Conservation (phyloP, 2,888 invertebrate genomes). For the Macrosiphum euphorbiae region DNA sequence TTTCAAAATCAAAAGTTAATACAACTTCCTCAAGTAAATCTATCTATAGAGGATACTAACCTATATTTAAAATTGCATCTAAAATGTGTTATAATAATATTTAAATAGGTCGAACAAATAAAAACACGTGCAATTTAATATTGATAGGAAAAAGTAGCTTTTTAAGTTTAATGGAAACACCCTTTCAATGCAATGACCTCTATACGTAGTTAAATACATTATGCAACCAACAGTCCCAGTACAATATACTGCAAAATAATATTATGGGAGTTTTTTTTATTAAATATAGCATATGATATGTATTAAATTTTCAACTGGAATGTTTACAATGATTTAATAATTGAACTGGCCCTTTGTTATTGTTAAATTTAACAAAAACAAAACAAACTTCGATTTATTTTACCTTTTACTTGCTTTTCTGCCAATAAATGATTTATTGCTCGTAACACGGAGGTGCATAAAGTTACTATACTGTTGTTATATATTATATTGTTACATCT, state of each 20-base stretch:
- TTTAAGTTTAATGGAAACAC: slow-evolving; percentile 2
- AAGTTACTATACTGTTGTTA: background rate
- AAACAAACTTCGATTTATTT: slow-evolving; percentile 14
- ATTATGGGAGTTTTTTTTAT: background rate
- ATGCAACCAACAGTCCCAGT: background rate
- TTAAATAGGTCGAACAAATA: slow-evolving; percentile 2
- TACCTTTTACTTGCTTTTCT: background rate
- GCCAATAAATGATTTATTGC: background rate
- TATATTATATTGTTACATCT: background rate
- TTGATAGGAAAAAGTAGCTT: background rate
- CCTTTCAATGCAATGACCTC: background rate
- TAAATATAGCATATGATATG: background rate
- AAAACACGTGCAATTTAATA: background rate
- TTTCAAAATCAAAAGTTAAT: background rate
- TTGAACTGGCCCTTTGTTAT: slow-evolving; percentile 25
- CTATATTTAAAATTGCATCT: background rate
- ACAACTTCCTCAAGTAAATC: background rate
- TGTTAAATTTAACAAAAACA: slow-evolving; percentile 6
- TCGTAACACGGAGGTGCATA: background rate
- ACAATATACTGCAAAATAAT: background rate
- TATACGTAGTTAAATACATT: background rate
- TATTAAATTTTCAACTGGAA: background rate
- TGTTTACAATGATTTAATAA: slow-evolving; percentile 11
- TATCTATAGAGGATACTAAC: background rate
- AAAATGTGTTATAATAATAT: background rate